Evolutionary conservation across 2,888 invertebrate genomes (phyloP).

Genomic region (Emmelina monodactyla): DNA sequence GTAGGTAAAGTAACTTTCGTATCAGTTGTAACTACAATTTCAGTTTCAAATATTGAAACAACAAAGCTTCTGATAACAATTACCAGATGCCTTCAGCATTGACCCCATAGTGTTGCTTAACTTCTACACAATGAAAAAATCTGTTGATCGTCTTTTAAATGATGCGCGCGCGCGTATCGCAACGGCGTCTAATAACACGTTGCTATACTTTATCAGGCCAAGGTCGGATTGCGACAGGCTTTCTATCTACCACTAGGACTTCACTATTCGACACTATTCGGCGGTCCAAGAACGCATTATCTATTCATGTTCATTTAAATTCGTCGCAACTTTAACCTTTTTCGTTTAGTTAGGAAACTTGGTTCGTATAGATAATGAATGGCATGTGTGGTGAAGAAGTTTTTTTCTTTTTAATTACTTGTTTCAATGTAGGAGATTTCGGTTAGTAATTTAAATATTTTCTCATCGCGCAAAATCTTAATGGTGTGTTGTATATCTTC

Average conservation of each 20-base stretch:
- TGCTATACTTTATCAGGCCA: constrained; percentile 50
- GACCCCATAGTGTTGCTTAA: constrained; percentile 52
- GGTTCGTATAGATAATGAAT: neutral
- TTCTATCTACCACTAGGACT: constrained; percentile 50
- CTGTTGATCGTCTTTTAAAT: constrained; percentile 60
- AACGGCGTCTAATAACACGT: constrained; percentile 44
- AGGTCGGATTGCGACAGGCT: constrained; percentile 54
- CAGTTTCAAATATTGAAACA: too few species aligned
- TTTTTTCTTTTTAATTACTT: too few species aligned
- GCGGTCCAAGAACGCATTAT: constrained; percentile 28
- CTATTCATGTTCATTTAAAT: constrained; percentile 39
- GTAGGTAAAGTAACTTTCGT: too few species aligned
- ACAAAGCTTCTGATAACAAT: too few species aligned
- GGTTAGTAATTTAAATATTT: too few species aligned
- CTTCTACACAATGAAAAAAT: constrained; percentile 46
- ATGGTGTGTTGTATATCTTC: too few species aligned
- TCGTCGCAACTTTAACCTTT: constrained; percentile 51
- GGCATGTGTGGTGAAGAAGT: too few species aligned
- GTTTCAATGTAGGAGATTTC: too few species aligned
- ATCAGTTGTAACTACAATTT: too few species aligned
- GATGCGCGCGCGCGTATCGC: constrained; percentile 49
- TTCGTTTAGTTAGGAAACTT: constrained; percentile 38
- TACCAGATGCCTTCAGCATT: too few species aligned
- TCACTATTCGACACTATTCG: constrained; percentile 25
- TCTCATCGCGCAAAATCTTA: too few species aligned